Evolutionary conservation across 1,140 invertebrate genomes (phyloP).

Genomic region (Battus philenor): DNA sequence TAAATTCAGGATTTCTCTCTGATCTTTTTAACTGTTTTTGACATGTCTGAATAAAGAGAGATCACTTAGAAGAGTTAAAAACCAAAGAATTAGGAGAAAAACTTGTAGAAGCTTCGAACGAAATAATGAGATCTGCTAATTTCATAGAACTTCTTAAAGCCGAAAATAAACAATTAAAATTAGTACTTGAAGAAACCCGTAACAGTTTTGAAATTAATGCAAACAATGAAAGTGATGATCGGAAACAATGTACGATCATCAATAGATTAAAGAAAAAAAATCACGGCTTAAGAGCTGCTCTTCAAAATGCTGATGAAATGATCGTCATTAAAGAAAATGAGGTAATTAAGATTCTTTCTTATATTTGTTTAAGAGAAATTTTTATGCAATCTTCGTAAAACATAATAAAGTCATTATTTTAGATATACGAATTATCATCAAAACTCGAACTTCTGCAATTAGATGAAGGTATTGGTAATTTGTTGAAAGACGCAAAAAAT

Average conservation of each 20-base stretch:
- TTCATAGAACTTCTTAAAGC: slow-evolving; percentile 49
- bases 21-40: slow-evolving; percentile 5
- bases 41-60: too few relatives aligned
- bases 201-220: slow-evolving; percentile 32
- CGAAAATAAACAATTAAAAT: slow-evolving; percentile 49
- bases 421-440: slow-evolving; percentile 48
- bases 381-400: too few relatives aligned
- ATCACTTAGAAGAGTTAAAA: slow-evolving; percentile 79
- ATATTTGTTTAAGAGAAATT: too few relatives aligned
- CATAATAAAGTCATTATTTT: too few relatives aligned
- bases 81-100: slow-evolving; percentile 82
- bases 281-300: slow-evolving; percentile 30
- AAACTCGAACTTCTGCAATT: slow-evolving; percentile 54
- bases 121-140: slow-evolving; percentile 75
- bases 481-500: slow-evolving; percentile 52
- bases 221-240: slow-evolving; percentile 55
- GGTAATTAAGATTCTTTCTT: too few relatives aligned
- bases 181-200: slow-evolving; percentile 33
- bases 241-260: slow-evolving; percentile 50
- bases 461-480: slow-evolving; percentile 48
- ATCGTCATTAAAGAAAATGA: slow-evolving; percentile 56
- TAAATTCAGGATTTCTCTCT: too few relatives aligned
- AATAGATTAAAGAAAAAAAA: slow-evolving; percentile 47
- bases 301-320: slow-evolving; percentile 49
- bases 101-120: slow-evolving; percentile 81